A percentile compares a stretch with the other conserved stretches of the same genome.
Conservation (phyloP, 2,113 vertebrate species). For the Pseudorasbora parva region DNA sequence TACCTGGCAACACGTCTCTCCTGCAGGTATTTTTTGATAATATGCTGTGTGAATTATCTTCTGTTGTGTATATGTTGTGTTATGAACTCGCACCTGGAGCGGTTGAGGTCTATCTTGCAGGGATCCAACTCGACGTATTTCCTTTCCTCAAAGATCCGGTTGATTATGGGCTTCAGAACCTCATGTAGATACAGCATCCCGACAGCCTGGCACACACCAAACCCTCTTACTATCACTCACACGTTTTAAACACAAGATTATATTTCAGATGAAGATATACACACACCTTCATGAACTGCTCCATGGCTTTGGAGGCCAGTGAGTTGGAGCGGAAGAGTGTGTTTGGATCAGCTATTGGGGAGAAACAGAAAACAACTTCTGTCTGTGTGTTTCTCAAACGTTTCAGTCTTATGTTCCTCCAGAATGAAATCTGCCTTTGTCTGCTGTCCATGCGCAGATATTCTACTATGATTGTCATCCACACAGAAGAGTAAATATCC, state of each 20-base stretch:
- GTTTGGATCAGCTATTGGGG: conserved; percentile 85
- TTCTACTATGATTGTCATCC: too few species aligned
- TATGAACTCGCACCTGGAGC: conserved; percentile 73
- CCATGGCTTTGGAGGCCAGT: conserved; percentile 89
- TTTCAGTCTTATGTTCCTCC: not conserved
- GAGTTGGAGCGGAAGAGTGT: conserved; percentile 93
- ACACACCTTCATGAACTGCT: conserved; percentile 91
- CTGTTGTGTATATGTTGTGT: not conserved
- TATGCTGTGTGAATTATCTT: not conserved
- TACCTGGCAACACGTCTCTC: conserved; percentile 73
- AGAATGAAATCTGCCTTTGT: not conserved
- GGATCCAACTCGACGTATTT: conserved; percentile 93
- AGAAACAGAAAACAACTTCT: conserved; percentile 33
- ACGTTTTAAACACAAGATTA: not conserved
- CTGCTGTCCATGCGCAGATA: too few species aligned
- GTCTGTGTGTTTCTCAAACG: not conserved
- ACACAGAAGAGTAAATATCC: too few species aligned
- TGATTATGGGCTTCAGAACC: conserved; percentile 83
- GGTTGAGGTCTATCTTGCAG: conserved; percentile 85
- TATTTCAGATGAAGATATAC: not conserved
- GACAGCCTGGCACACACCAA: conserved; percentile 76
- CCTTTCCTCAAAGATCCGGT: conserved; percentile 88
- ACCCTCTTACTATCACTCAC: not conserved
- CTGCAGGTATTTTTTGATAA: not conserved
- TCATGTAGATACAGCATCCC: conserved; percentile 91